Evolutionary conservation across 1,140 invertebrate genomes (phyloP), one percentile per base, ranked within the genome.

Genomic region (Cardiocondyla obscurior): DNA sequence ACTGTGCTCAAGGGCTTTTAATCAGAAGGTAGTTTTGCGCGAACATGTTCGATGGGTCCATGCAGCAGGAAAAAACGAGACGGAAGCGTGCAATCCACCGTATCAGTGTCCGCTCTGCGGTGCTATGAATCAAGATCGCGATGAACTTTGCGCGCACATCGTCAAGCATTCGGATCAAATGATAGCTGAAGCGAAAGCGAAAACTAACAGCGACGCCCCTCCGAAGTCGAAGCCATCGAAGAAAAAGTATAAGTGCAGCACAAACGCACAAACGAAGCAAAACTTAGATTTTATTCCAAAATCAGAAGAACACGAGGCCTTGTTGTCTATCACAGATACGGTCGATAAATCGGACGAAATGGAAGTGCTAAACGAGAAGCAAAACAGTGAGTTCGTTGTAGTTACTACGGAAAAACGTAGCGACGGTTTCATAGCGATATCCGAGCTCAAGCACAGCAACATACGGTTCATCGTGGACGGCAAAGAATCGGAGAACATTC

Each of bases 1-100:
- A 33, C 87, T 96, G 3, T 97, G 96, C 90, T 93, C 95, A 1
- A 94, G 95, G 64, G 94, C 95, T 6, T 95, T 95, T 65, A 95
- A 95, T 89, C 95, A 95, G 85, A 94, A 95, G 79, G 95, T 95
- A 4, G 94, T 95, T 2, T 70, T 95, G 10, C 86, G 94, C 0
- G 94, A 95, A 81, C 94, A 95, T 67, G 93, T 95, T 0, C 84
- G 94, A 14, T 95, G 94, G 94, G 93, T 95, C 14, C 94, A 95
- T 70, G 94, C 94, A 0, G 94, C 94, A 2, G 90, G 92, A 1
- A 94, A 93, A 58, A 89, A 93, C 49, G 91, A 93, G 14, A 90
- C 90, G 0, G 91, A 92, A 14, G 42, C 74, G 4, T 82, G 83
- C 7, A 90, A 87, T 1, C 93, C 92, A 3, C 92, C 92, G 0